These are phyloP conservation scores for Halisarca cf. caerulea DNA, from an alignment of 37 sponge, comb jelly and placozoan genomes.

Conservation along the genomic window DNA sequence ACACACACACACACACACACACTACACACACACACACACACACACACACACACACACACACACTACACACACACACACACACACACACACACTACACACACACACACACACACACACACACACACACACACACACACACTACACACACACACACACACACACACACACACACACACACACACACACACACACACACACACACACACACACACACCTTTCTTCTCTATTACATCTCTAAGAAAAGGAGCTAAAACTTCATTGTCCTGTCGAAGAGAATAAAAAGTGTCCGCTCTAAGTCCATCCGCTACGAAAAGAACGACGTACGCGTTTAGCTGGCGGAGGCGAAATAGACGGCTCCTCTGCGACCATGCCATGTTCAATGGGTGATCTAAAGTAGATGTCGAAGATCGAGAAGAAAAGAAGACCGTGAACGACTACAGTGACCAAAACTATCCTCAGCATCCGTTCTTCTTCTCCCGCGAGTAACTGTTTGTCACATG, in stretches of 20 bases:
- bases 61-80: conserved; percentile 22
- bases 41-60: conserved; percentile 16
- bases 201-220: not conserved
- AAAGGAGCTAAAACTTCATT: conserved; percentile 56
- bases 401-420: conserved; percentile 84
- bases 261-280: conserved; percentile 51
- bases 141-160: conserved; percentile 22
- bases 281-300: conserved; percentile 72
- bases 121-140: conserved; percentile 5
- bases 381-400: conserved; percentile 88
- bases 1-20: conserved; percentile 27
- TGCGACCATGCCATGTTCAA: conserved; percentile 69
- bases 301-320: conserved; percentile 82
- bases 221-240: conserved; percentile 53
- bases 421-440: conserved; percentile 64
- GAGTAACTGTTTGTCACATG: too few relatives aligned
- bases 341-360: conserved; percentile 47
- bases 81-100: conserved; percentile 9
- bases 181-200: conserved; percentile 20
- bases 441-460: not conserved
- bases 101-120: conserved; percentile 22
- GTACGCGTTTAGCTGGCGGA: conserved; percentile 80
- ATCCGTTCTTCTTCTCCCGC: too few relatives aligned
- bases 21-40: conserved; percentile 11
- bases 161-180: conserved; percentile 10